Percentiles rank a stretch among this genome's conserved stretches.
phyloP scores from a whole-genome alignment of 1,140 invertebrate species.

The Drosophila ohnishii region DNA sequence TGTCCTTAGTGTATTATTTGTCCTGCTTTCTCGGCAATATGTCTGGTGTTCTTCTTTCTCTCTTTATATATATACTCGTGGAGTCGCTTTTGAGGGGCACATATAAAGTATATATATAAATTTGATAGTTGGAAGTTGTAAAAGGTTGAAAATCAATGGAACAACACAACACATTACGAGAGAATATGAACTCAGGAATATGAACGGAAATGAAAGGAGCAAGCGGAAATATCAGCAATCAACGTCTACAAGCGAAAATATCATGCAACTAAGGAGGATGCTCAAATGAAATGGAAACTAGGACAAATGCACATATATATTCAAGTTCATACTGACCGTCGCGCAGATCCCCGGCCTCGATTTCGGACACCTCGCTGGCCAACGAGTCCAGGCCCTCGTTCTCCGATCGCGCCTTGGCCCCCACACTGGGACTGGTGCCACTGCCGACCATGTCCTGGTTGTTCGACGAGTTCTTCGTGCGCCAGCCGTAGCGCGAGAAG shows the following conservation, averaged over 20 bases:
- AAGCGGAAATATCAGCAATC: constrained; percentile 48
- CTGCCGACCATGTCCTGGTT: constrained; percentile 83
- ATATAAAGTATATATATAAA: constrained; percentile 58
- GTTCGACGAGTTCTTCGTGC: constrained; percentile 85
- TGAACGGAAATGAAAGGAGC: constrained; percentile 55
- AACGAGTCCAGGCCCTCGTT: constrained; percentile 94
- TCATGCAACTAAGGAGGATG: constrained; percentile 43
- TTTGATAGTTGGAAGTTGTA: constrained; percentile 61
- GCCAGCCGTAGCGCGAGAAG: constrained; percentile 92
- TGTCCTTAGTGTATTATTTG: constrained; percentile 55
- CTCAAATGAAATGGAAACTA: constrained; percentile 40
- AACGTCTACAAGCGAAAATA: constrained; percentile 9
- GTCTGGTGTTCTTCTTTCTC: constrained; percentile 44
- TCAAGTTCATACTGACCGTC: constrained; percentile 88
- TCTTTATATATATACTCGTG: constrained; percentile 58
- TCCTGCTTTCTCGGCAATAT: constrained; percentile 83
- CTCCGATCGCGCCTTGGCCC: constrained; percentile 92
- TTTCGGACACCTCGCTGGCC: constrained; percentile 92
- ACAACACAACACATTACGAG: constrained; percentile 76
- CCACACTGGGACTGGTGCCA: constrained; percentile 67
- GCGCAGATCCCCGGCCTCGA: constrained; percentile 95
- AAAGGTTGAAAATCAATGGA: constrained; percentile 67
- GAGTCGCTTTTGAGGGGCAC: constrained; percentile 42
- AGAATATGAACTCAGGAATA: constrained; percentile 46
- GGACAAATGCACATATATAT: not conserved